Base-by-base conservation (phyloP, 2,797 vertebrate species). In the Lophius americanus region DNA sequence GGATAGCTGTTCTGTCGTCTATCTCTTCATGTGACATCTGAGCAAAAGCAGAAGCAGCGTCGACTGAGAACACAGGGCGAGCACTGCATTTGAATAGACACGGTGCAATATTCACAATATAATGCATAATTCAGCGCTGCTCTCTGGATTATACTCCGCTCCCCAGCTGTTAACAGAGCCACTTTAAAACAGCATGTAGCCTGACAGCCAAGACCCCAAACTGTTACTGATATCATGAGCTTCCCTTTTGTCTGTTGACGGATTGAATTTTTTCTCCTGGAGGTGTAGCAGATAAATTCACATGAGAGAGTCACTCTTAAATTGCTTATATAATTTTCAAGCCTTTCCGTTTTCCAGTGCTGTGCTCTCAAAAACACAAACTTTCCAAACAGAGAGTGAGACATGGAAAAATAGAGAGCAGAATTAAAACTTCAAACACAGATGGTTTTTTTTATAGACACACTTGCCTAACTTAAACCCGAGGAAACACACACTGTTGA, bases 81-180 rank as follows among this genome's bases (percentile, higher is more conserved):
- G 78, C 60, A 9, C 47, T 60, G 77, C 78, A 81, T 90, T 88
- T 78, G 76, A 85, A 86, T 38, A 80, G 82, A 84, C 70, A 75
- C 13, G 81, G 81, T 89, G 86, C 86, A 87, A 85, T 76, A 79
- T 83, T 85, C 76, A 72, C 80, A 79, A 70, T 51, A 63, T 74
- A 75, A 84, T 92, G 87, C 84, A 89, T 79, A 88, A 88, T 91
- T 91, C 88, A 92, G 82, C 73, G 65, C 75, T 7, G 68, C 73
- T 39, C 73, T 61, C 79, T 88, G 88, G 87, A 77, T 88, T 84
- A 88, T 89, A 88, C 76, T 63, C 73, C 70, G 79, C 78, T 90
- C 84, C 83, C 82, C 88, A 91, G 88, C 87, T 84, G 88, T 79
- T 89, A 73, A 69, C 66, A 79, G 85, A 89, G 85, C 70, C 91